These are phyloP conservation scores for Eurosta solidaginis DNA, from an alignment of 1,140 invertebrate genomes.

Conservation along the genomic window DNA sequence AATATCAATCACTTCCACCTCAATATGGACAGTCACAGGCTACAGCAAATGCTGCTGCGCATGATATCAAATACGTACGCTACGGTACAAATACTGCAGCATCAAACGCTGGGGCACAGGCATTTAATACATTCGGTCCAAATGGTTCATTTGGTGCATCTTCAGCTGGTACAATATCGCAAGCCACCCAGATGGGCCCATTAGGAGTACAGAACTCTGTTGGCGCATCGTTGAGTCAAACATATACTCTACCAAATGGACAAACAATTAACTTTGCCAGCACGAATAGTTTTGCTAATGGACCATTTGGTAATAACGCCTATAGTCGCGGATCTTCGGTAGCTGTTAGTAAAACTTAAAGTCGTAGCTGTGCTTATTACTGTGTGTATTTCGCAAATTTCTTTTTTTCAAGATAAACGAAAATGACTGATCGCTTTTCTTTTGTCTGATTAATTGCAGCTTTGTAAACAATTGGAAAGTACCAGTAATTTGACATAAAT, in stretches of 20 bases:
- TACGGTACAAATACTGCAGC: slow-evolving; percentile 43
- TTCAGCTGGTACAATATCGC: slow-evolving; percentile 54
- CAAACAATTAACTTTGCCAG: slow-evolving; percentile 56
- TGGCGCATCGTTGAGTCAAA: slow-evolving; percentile 53
- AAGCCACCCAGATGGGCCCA: slow-evolving; percentile 47
- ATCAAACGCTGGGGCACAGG: slow-evolving; percentile 50
- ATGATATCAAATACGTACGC: slow-evolving; percentile 41
- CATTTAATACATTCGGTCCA: slow-evolving; percentile 48
- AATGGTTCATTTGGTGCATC: slow-evolving; percentile 54
- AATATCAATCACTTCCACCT: background rate
- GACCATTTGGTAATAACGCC: slow-evolving; percentile 48
- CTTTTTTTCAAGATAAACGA: too few relatives aligned
- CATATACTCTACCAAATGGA: slow-evolving; percentile 55
- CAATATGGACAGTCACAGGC: slow-evolving; percentile 49
- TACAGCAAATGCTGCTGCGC: slow-evolving; percentile 46
- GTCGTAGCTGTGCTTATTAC: background rate
- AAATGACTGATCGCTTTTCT: too few relatives aligned
- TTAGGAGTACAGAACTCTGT: slow-evolving; percentile 51
- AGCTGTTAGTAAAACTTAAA: slow-evolving; percentile 38
- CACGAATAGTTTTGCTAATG: slow-evolving; percentile 57
- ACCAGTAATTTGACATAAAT: background rate
- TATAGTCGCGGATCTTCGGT: slow-evolving; percentile 49
- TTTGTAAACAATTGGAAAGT: too few relatives aligned
- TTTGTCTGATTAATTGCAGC: background rate
- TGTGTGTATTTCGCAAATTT: too few relatives aligned